These are phyloP conservation scores for Chrysochloris asiatica DNA, from an alignment of 2,113 vertebrate genomes.

Conservation along the genomic window DNA sequence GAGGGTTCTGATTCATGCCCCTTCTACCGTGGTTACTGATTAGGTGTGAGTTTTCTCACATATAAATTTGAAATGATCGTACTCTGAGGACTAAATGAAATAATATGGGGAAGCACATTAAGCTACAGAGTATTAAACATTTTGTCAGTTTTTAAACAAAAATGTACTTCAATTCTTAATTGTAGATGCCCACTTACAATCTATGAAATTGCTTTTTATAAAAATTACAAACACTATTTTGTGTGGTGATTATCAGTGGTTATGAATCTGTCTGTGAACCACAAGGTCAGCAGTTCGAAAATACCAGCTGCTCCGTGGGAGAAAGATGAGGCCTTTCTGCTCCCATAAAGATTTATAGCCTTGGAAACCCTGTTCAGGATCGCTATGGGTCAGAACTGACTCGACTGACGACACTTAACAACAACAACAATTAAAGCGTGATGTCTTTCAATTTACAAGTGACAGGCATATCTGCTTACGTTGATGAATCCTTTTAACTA, in stretches of 20 bases:
- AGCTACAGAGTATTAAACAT: background rate
- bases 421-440: conserved; percentile 23
- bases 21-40: background rate
- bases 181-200: background rate
- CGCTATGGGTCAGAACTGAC: no score
- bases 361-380: no score
- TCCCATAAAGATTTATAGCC: no score
- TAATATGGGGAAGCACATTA: conserved; percentile 22
- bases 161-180: background rate
- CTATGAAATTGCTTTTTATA: background rate
- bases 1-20: background rate
- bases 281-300: no score
- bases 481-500: conserved; percentile 15
- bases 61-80: conserved; percentile 29
- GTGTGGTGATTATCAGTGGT: background rate
- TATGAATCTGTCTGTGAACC: no score
- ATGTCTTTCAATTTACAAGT: conserved; percentile 39
- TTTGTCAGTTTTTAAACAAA: conserved; percentile 11
- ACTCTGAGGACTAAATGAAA: conserved; percentile 12
- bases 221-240: background rate
- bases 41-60: background rate
- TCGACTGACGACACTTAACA: no score
- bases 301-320: no score
- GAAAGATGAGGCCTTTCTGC: no score
- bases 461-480: background rate